These are phyloP conservation scores for Sula dactylatra DNA, from an alignment of 2,113 vertebrate genomes.

Conservation along the genomic window DNA sequence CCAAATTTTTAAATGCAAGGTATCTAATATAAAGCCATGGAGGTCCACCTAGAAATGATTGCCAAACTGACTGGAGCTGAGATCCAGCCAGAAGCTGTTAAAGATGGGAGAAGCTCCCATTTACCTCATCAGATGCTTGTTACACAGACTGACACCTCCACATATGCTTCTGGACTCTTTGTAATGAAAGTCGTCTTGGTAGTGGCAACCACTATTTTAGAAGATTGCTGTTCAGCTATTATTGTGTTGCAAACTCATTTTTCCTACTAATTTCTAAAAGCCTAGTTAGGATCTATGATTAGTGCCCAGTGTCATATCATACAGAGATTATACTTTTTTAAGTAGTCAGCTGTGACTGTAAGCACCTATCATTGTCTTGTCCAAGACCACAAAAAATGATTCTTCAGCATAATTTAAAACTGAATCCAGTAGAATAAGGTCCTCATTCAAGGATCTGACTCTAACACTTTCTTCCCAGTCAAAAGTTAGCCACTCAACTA, in stretches of 20 bases:
- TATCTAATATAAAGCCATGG: neutral
- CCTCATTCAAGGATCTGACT: neutral
- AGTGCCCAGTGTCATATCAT: neutral
- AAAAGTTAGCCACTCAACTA: neutral
- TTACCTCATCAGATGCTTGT: neutral
- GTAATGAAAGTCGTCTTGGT: neutral
- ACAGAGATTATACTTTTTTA: neutral
- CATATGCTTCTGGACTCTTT: neutral
- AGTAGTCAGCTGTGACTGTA: neutral
- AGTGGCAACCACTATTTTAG: neutral
- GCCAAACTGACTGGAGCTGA: neutral
- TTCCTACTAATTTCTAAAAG: neutral
- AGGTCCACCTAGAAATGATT: neutral
- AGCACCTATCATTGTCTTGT: neutral
- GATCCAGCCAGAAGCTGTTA: neutral
- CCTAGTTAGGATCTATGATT: neutral
- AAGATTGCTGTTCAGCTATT: neutral
- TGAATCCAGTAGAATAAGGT: neutral
- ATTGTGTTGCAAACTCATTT: neutral
- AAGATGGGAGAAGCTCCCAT: neutral
- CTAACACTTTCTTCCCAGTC: neutral
- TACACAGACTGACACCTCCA: neutral
- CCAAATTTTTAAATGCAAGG: neutral
- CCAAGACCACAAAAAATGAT: neutral
- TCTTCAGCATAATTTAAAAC: neutral